Percentiles rank a stretch among this genome's conserved stretches.
Evolutionary conservation across 1,140 invertebrate species (phyloP).

Genomic region (Lasioglossum albipes): DNA sequence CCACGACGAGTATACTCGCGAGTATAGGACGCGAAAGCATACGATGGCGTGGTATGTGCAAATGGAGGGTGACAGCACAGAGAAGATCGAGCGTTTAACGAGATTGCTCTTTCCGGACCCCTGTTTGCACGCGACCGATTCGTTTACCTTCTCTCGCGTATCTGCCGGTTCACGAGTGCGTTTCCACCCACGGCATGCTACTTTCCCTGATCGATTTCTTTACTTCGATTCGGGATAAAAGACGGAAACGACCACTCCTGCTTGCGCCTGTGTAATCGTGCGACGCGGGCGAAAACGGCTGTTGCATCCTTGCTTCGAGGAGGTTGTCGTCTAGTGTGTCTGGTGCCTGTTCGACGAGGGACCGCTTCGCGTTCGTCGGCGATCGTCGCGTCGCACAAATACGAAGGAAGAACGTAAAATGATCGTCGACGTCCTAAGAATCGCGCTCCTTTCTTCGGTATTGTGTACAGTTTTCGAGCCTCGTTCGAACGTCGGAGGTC

Average conservation of each 20-base stretch:
- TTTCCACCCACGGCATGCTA: neutral
- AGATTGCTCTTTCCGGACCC: slow-evolving; percentile 25
- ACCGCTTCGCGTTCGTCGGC: too few species aligned
- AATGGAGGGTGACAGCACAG: neutral
- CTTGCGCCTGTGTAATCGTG: neutral
- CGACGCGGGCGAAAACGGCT: too few species aligned
- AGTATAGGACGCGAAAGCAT: too few species aligned
- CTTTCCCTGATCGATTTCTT: neutral
- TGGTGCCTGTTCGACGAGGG: too few species aligned
- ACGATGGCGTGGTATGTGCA: too few species aligned
- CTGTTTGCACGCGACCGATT: slow-evolving; percentile 23
- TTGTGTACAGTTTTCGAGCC: too few species aligned
- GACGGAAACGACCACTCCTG: slow-evolving; percentile 23
- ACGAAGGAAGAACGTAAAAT: neutral
- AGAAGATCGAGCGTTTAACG: slow-evolving; percentile 15
- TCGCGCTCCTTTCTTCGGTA: neutral
- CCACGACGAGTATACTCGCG: too few species aligned
- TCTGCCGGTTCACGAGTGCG: neutral
- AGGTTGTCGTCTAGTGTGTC: too few species aligned
- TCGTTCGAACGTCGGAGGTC: slow-evolving; percentile 8
- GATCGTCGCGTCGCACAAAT: too few species aligned
- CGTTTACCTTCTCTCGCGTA: slow-evolving; percentile 28
- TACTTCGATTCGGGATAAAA: neutral
- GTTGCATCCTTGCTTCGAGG: too few species aligned
- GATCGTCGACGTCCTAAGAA: neutral